Evolutionary conservation across 2,888 invertebrate species (phyloP), one percentile per base, ranked within the genome.

Genomic region (Pachycephus smyrnensis): DNA sequence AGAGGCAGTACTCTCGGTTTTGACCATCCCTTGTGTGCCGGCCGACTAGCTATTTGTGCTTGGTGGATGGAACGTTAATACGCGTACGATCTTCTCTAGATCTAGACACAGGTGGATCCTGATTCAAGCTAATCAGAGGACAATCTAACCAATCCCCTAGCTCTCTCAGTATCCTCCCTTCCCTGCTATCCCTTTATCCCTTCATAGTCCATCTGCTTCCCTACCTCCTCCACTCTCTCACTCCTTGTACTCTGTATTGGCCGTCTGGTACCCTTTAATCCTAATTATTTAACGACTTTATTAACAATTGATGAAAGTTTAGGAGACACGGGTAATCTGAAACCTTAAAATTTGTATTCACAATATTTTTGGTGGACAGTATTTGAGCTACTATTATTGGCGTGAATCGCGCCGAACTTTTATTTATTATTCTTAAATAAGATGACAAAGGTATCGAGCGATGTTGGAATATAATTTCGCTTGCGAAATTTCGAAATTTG

Each of bases 81-180:
- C 32, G 31, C 31, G 6, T 11, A 71, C 15, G 32, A 33, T 15
- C 12, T 31, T 31, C 71, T 71, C 71, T 30, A 71, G 31, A 71
- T 71, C 71, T 71, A 71, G 71, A 31, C 71, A 31, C 71, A 71
- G 71, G 31, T 71, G 71, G 31, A 71, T 71, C 71, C 71, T 31
- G 71, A 71, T 71, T 71, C 71, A 33, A 71, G 71, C 32, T 71
- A 71, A 71, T 71, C 71, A 71, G 15, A 71, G 31, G 71, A 71
- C 31, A 71, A 71, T 71, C 32, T 71, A 31, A 23, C 31, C 71
- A 33, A 33, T 71, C 23, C 23, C 6, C 23, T 55, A 55, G 23
- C 71, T 69, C 69, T 33, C 32, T 23, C 4, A 33, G 31, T 71
- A 15, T 71, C 31, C 71, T 71, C 71, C 71, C 31, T 30, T 71